Evolutionary conservation across 2,797 vertebrate genomes (phyloP), one percentile per base, ranked within the genome.

Genomic region (Peromyscus eremicus): DNA sequence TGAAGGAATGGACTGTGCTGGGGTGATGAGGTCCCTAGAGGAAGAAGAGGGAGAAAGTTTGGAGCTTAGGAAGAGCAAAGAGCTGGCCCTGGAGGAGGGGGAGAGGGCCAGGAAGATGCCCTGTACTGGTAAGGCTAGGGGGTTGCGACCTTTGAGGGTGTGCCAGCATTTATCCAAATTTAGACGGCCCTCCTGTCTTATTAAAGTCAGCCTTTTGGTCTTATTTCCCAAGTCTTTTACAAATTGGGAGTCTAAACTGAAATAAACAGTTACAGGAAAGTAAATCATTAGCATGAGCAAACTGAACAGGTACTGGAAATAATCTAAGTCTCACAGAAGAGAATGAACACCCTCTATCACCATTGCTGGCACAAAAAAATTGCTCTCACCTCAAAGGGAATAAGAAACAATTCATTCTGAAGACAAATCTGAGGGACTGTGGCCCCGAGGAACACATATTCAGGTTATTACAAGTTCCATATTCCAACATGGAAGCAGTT

Each of bases 211-310:
- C 10, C 46, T 95, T 40, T 94, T n/a, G 4, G 16, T 68, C 46
- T 32, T 52, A 49, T 92, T 66, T 55, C 34, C 60, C 23, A 89
- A 52, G 21, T 60, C 32, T 60, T 94, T 92, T 92, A 9, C 32
- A 94, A 52, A 55, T 34, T n/a, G 32, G 37, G 23, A 32, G 14
- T 68, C 29, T 52, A 76, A 93, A 73, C 8, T 32, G 2, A 55
- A 97, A 62, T 76, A 91, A 87, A 62, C 32, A 23, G 19, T 84
- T 92, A 73, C 21, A 32, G 93, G 77, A 94, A 96, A 94, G 14
- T 46, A 82, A 27, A 76, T 70, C 19, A 19, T n/a, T 66, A 55
- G 82, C 52, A 71, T 62, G 29, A 1, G 75, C 73, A 75, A 91
- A 85, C 23, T 52, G 93, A 94, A 19, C 9, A 12, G 27, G 27